A percentile compares a stretch with the other conserved stretches of the same genome.
These are phyloP conservation scores for Sarcophaga carnaria DNA, from an alignment of 2,888 invertebrate genomes.

Conservation along the genomic window DNA sequence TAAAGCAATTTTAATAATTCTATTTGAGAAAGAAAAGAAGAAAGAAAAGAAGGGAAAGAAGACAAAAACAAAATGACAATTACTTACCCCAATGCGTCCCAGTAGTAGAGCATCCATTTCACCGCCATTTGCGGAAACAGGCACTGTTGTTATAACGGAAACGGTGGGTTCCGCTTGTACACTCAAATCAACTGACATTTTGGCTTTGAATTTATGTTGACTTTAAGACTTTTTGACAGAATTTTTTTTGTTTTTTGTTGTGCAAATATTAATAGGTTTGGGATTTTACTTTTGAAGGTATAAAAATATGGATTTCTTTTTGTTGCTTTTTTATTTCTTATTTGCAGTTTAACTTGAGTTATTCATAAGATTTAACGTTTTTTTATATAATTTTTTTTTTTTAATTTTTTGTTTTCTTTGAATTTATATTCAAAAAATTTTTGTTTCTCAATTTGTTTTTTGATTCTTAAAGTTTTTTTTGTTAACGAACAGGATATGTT, in stretches of 20 bases:
- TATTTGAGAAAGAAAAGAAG: too few relatives aligned
- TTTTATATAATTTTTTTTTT: constrained; percentile 52
- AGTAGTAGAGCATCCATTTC: constrained; percentile 91
- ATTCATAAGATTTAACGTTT: constrained; percentile 59
- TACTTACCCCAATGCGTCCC: constrained; percentile 90
- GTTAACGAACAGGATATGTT: constrained; percentile 59
- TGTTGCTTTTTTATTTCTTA: constrained; percentile 19
- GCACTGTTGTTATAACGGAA: constrained; percentile 80
- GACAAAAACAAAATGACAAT: constrained; percentile 2
- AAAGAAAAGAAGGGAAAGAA: not conserved
- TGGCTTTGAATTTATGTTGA: constrained; percentile 48
- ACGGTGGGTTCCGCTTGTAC: constrained; percentile 79
- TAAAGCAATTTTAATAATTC: not conserved
- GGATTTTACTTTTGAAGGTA: constrained; percentile 47
- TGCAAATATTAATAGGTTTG: constrained; percentile 12
- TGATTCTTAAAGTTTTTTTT: constrained; percentile 23
- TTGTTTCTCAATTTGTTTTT: constrained; percentile 44
- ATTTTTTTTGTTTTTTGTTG: constrained; percentile 26
- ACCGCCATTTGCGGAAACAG: constrained; percentile 84
- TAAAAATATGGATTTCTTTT: constrained; percentile 59
- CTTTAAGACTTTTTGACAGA: constrained; percentile 26
- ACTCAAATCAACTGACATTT: constrained; percentile 80
- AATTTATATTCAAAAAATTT: constrained; percentile 51
- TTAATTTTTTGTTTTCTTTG: not conserved
- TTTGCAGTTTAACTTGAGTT: constrained; percentile 52